Percentiles rank a stretch among this genome's conserved stretches.
Conservation (phyloP, 2,797 vertebrate genomes). For the Sphaeramia orbicularis region DNA sequence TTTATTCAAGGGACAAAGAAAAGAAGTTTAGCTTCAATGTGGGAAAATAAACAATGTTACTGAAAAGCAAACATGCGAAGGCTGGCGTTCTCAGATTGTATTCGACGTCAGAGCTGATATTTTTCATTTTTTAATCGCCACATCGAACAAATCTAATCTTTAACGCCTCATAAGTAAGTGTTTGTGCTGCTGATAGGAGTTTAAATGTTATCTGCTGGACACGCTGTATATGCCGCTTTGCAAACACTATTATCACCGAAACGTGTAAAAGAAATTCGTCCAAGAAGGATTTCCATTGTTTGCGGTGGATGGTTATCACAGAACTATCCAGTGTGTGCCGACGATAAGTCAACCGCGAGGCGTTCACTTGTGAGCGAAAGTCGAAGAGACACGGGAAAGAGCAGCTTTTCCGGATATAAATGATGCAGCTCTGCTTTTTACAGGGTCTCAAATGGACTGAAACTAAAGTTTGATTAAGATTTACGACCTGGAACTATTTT, state of each 20-base stretch:
- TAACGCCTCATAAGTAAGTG: constrained; percentile 36
- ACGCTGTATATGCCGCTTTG: constrained; percentile 68
- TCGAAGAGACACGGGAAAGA: constrained; percentile 7
- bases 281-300: constrained; percentile 77
- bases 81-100: constrained; percentile 42
- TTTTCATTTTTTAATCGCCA: constrained; percentile 16
- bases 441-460: constrained; percentile 5
- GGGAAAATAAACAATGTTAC: constrained; percentile 61
- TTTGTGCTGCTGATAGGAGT: constrained; percentile 63
- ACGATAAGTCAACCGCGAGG: constrained; percentile 65
- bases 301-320: constrained; percentile 70
- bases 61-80: constrained; percentile 27
- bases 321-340: constrained; percentile 45
- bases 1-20: constrained; percentile 14
- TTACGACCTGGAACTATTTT: constrained; percentile 25
- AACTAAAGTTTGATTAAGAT: constrained; percentile 13
- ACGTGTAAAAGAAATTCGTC: constrained; percentile 84
- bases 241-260: constrained; percentile 86
- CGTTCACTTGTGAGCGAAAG: constrained; percentile 32
- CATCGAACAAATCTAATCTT: constrained; percentile 47
- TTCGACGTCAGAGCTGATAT: constrained; percentile 55
- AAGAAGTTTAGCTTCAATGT: constrained; percentile 29
- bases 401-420: not conserved
- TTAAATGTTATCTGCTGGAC: constrained; percentile 69
- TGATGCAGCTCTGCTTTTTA: not conserved